Conservation (phyloP, 2,113 vertebrate genomes). For the Brachypteracias leptosomus region DNA sequence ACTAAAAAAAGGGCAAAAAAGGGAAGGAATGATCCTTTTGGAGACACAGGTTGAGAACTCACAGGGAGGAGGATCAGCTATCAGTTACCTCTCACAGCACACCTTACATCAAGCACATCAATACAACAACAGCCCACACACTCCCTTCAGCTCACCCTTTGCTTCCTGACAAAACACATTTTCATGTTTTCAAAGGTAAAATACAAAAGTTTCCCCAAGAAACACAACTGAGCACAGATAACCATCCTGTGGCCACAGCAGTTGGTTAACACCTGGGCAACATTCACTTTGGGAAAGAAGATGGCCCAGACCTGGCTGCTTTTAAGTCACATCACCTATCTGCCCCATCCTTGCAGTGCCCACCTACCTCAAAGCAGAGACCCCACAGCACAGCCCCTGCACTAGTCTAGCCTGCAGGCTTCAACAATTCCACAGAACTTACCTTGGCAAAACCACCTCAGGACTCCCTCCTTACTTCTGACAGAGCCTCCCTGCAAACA, state of each 20-base stretch:
- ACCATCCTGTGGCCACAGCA: background rate
- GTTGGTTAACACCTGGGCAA: too few species aligned
- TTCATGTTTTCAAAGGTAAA: background rate
- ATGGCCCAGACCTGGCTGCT: background rate
- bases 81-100: too few species aligned
- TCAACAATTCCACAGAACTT: rapidly evolving
- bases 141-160: background rate
- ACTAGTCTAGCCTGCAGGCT: rapidly evolving
- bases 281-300: background rate
- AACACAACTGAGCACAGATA: background rate
- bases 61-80: background rate
- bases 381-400: rapidly evolving
- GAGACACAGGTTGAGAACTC: background rate
- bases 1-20: background rate
- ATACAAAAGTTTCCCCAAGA: background rate
- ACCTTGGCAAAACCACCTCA: background rate
- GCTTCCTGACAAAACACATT: background rate
- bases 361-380: too few species aligned
- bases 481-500: background rate
- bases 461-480: background rate
- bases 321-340: rapidly evolving
- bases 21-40: background rate
- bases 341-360: rapidly evolving
- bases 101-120: too few species aligned
- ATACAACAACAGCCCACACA: too few species aligned